A percentile compares a stretch with the other conserved stretches of the same genome.
Evolutionary conservation across 2,797 vertebrate species (phyloP).

Genomic region (Anisognathus igniventris): DNA sequence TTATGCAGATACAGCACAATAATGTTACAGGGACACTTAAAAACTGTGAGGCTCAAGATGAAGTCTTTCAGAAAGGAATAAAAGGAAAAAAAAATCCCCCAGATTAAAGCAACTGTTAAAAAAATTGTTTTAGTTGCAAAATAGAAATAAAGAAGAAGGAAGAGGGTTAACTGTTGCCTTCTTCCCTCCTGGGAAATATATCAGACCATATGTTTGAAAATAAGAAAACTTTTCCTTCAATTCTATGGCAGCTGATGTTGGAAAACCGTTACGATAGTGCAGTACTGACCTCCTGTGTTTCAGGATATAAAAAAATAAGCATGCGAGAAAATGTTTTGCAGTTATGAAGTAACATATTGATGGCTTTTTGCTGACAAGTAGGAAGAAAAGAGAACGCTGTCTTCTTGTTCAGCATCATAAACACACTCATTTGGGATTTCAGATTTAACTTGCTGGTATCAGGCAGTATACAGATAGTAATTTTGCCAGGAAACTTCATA

Average conservation of each 20-base stretch:
- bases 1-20: neutral
- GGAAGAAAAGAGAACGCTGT: neutral
- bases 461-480: neutral
- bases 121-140: neutral
- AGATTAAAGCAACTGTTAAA: neutral
- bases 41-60: neutral
- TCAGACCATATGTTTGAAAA: slow-evolving; percentile 34
- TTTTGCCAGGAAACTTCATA: neutral
- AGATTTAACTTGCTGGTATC: neutral
- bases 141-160: neutral
- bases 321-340: neutral
- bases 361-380: neutral
- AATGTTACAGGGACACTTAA: neutral
- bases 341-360: neutral
- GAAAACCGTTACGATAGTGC: slow-evolving; percentile 21
- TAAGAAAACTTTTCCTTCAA: slow-evolving; percentile 1
- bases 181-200: slow-evolving; percentile 30
- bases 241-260: neutral
- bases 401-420: neutral
- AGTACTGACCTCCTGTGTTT: slow-evolving; percentile 63
- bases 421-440: neutral
- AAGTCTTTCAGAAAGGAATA: neutral
- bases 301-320: slow-evolving; percentile 29
- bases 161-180: slow-evolving; percentile 13
- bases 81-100: neutral